Evolutionary conservation across 1,140 invertebrate species (phyloP).

Genomic region (Pogonomyrmex barbatus): DNA sequence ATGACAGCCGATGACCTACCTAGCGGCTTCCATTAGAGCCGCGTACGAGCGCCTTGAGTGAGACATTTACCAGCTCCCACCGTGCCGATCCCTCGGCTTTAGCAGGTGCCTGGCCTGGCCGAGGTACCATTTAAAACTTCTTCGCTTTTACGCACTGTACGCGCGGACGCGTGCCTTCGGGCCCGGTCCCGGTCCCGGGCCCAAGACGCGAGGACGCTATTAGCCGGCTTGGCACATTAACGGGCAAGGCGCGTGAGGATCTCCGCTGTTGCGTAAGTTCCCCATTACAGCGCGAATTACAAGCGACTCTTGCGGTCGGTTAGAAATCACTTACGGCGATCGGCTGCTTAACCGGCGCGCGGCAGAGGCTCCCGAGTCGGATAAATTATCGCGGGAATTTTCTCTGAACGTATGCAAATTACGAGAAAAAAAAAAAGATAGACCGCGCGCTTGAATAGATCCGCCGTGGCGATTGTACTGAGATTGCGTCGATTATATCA

Average conservation of each 20-base stretch:
- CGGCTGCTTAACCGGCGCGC: slow-evolving; percentile 40
- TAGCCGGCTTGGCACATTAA: slow-evolving; percentile 35
- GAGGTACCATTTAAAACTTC: slow-evolving; percentile 58
- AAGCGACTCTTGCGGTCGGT: slow-evolving; percentile 38
- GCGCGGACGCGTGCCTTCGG: slow-evolving; percentile 22
- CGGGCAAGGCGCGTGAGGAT: slow-evolving; percentile 49
- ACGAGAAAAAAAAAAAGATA: slow-evolving; percentile 36
- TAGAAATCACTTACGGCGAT: slow-evolving; percentile 63
- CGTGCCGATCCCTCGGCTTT: slow-evolving; percentile 63
- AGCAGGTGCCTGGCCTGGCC: slow-evolving; percentile 15
- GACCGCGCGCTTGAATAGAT: slow-evolving; percentile 7
- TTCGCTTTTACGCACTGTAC: slow-evolving; percentile 45
- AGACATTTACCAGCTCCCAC: slow-evolving; percentile 73
- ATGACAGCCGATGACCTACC: slow-evolving; percentile 80
- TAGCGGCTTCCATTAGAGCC: slow-evolving; percentile 75
- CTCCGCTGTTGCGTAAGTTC: slow-evolving; percentile 44
- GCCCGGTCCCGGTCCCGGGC: slow-evolving; percentile 11
- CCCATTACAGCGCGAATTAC: slow-evolving; percentile 58
- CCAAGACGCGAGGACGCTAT: slow-evolving; percentile 44
- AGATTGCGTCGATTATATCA: slow-evolving; percentile 66
- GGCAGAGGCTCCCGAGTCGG: neutral
- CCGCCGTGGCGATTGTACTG: slow-evolving; percentile 48
- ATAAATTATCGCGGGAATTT: slow-evolving; percentile 58
- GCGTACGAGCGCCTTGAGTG: slow-evolving; percentile 70
- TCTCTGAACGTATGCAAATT: slow-evolving; percentile 69